Evolutionary conservation across 2,888 invertebrate species (phyloP), one percentile per base, ranked within the genome.

Genomic region (Pheosia tremula): DNA sequence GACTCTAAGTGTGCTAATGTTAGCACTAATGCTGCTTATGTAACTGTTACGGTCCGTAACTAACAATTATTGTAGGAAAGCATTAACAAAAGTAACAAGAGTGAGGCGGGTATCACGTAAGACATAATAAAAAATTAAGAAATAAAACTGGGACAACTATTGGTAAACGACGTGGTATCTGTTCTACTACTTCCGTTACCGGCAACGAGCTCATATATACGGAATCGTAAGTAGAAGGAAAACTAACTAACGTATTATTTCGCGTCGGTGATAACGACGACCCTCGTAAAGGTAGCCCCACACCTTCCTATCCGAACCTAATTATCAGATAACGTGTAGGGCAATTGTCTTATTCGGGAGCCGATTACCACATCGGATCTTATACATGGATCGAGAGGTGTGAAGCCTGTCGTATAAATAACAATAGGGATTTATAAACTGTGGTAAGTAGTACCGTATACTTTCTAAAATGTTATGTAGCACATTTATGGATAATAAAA

Each of bases 61-160:
- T 60, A 61, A 67, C 57, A 66, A 69, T 63, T 68, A 65, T 61
- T 52, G 57, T 66, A 65, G 58, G 61, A 66, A 66, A 71, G 52
- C 53, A 60, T 39, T 69, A 71, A 66, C 49, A 61, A 69, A 68
- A 67, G 59, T 64, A 67, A 62, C 56, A 47, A 65, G 65, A 67
- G 50, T 62, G 11, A 24, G 45, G 39, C 39, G 47, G 61, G 62
- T 73, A 60, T 77, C 73, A 77, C 68, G 73, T 77, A 77, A 77
- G 63, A 67, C 55, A 47, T 66, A 67, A 74, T 70, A 68, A 71
- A 72, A 68, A 60, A 56, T 3, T 56, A 49, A 56, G 52, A 58
- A 64, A 57, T 66, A 65, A 65, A 79, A 62, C 64, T 68, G 57
- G 75, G 64, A 59, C 73, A 66, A 60, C 57, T 71, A 72, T 72